These are phyloP conservation scores for Lasioglossum leucozonium DNA, from an alignment of 2,888 invertebrate genomes.

Conservation along the genomic window DNA sequence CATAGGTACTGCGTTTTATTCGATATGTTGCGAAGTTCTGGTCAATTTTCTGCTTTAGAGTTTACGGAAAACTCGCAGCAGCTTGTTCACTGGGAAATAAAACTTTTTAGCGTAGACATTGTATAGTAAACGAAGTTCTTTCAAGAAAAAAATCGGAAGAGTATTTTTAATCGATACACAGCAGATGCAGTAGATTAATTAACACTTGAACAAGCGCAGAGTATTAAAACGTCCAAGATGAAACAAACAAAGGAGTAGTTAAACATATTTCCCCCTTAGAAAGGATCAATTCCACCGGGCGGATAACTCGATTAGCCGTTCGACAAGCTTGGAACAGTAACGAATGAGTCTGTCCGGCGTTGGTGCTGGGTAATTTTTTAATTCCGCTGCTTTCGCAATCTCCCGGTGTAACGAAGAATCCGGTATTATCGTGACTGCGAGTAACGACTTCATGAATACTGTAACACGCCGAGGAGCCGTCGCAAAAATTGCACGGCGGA, in stretches of 20 bases:
- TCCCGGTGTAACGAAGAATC: not conserved
- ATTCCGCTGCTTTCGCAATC: not conserved
- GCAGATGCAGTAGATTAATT: not conserved
- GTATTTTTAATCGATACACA: not conserved
- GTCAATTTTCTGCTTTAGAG: too few relatives aligned
- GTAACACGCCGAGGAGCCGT: not conserved
- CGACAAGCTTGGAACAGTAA: not conserved
- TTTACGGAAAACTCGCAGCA: not conserved
- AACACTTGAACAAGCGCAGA: not conserved
- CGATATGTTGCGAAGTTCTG: not conserved
- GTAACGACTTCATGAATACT: constrained; percentile 6
- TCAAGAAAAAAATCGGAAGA: not conserved
- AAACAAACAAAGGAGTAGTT: not conserved
- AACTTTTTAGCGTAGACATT: too few relatives aligned
- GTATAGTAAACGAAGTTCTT: not conserved
- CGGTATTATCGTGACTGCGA: not conserved
- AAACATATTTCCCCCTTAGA: not conserved
- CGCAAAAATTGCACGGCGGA: not conserved
- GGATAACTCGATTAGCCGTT: constrained; percentile 6
- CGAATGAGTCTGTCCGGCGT: not conserved
- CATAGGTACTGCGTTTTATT: not conserved
- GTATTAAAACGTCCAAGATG: not conserved
- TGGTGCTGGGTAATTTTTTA: constrained; percentile 6
- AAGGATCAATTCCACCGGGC: not conserved
- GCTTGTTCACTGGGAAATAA: not conserved